Conservation (phyloP, 1,140 invertebrate genomes). For the Leptinotarsa undecemlineata region DNA sequence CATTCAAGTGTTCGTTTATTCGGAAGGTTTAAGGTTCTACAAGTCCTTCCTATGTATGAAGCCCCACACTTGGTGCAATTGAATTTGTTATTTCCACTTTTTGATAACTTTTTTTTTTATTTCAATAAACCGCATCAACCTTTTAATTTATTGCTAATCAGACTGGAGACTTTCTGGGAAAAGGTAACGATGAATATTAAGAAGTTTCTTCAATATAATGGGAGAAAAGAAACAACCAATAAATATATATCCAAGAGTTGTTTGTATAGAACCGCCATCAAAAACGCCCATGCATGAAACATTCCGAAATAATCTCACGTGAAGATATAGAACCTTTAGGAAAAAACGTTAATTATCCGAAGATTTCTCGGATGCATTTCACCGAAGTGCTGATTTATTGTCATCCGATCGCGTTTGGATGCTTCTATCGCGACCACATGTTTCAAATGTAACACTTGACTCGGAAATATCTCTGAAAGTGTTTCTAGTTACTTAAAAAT, state of each 20-base stretch:
- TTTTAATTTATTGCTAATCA: no score
- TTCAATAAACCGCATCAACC: no score
- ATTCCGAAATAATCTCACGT: neutral
- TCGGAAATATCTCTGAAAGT: constrained; percentile 49
- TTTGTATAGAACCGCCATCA: neutral
- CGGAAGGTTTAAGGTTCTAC: no score
- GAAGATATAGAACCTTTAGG: neutral
- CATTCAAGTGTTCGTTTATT: no score
- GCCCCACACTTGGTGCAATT: no score
- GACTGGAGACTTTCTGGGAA: no score
- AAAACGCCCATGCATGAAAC: constrained; percentile 1
- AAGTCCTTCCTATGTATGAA: no score
- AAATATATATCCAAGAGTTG: constrained; percentile 2
- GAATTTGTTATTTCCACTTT: no score
- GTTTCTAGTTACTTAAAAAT: constrained; percentile 50
- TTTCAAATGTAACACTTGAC: constrained; percentile 35
- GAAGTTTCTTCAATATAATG: no score
- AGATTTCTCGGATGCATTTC: constrained; percentile 4
- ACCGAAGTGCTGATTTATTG: constrained; percentile 9
- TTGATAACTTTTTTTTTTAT: no score
- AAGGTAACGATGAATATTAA: no score
- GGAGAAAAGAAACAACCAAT: neutral
- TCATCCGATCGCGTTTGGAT: constrained; percentile 17
- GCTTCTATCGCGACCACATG: constrained; percentile 26
- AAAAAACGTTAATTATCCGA: constrained; percentile 8